These are phyloP conservation scores for Lichenostomus cassidix DNA, from an alignment of 2,113 vertebrate species.

Conservation along the genomic window DNA sequence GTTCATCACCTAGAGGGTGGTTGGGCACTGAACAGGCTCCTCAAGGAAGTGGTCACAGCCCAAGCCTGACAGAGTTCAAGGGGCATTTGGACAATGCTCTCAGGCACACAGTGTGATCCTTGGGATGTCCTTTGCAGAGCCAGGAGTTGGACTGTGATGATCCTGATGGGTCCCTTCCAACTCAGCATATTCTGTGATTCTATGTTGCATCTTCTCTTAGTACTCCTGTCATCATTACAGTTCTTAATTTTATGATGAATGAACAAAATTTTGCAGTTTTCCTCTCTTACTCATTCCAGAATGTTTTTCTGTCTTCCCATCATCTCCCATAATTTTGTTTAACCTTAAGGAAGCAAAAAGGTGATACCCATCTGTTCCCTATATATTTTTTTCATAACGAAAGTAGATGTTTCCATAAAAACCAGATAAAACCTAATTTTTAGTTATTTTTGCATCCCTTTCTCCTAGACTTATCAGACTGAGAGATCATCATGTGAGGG, in stretches of 20 bases:
- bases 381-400: background rate
- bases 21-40: background rate
- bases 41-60: background rate
- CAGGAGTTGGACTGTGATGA: background rate
- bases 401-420: background rate
- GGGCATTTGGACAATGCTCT: fast-evolving
- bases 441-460: background rate
- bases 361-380: background rate
- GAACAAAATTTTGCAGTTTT: background rate
- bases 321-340: background rate
- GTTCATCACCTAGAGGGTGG: background rate
- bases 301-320: background rate
- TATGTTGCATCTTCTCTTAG: background rate
- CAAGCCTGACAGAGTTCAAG: background rate
- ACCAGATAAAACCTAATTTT: background rate
- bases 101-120: background rate
- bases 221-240: background rate
- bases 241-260: background rate
- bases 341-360: background rate
- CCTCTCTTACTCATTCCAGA: background rate
- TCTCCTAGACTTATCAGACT: background rate
- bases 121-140: background rate
- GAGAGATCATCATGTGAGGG: background rate
- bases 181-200: background rate
- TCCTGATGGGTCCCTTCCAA: background rate